These are phyloP conservation scores for Ploceus nigricollis DNA, from an alignment of 2,113 vertebrate species.

Conservation along the genomic window DNA sequence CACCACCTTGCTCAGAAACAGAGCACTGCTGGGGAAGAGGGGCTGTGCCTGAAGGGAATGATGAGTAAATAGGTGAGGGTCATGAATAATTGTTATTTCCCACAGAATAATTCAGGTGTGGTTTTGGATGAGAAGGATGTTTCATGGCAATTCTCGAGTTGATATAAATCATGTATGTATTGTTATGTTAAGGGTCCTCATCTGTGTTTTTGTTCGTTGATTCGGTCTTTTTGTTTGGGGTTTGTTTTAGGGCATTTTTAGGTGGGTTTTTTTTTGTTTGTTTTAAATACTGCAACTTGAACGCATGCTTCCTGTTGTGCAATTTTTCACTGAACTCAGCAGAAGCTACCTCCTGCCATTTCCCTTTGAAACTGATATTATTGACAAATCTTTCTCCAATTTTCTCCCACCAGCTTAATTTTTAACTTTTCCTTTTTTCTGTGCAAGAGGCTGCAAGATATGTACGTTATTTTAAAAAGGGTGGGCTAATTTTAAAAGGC, in stretches of 20 bases:
- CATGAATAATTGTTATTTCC: not conserved
- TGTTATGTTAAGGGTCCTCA: not conserved
- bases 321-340: not conserved
- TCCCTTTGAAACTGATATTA: not conserved
- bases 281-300: not conserved
- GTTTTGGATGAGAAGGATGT: not conserved
- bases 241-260: not conserved
- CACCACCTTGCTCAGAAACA: rapidly evolving
- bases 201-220: not conserved
- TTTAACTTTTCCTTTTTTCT: not conserved
- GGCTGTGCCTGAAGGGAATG: not conserved
- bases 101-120: not conserved
- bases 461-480: not conserved
- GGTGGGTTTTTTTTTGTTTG: not conserved
- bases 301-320: not conserved
- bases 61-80: not conserved
- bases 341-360: not conserved
- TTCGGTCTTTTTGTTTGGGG: rapidly evolving
- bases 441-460: not conserved
- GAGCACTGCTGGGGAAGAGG: not conserved
- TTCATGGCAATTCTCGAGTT: not conserved
- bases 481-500: not conserved
- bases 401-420: not conserved
- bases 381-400: not conserved
- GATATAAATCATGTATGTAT: not conserved